Evolutionary conservation across 2,888 invertebrate genomes (phyloP).

Genomic region (Allygus modestus): DNA sequence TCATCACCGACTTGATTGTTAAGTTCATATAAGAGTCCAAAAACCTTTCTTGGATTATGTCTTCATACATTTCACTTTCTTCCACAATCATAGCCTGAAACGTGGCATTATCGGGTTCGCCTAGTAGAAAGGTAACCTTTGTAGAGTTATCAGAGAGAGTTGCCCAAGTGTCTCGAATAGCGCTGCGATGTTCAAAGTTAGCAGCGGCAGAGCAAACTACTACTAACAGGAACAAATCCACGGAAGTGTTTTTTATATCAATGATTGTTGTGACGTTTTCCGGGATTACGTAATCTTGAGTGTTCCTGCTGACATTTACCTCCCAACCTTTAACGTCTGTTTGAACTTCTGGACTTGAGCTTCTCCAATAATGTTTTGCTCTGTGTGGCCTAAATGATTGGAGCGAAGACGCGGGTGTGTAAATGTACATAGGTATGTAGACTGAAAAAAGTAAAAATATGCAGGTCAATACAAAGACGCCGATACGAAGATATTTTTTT

Average conservation of each 20-base stretch:
- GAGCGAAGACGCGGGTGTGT: too few relatives aligned
- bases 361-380: too few relatives aligned
- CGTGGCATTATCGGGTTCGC: conserved; percentile 79
- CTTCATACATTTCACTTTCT: conserved; percentile 83
- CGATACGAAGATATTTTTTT: too few relatives aligned
- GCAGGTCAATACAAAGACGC: too few relatives aligned
- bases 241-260: conserved; percentile 71
- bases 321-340: conserved; percentile 89
- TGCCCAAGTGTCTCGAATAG: conserved; percentile 87
- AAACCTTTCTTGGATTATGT: conserved; percentile 90
- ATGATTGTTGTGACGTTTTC: conserved; percentile 83
- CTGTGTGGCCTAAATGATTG: too few relatives aligned
- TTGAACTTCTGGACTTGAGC: too few relatives aligned
- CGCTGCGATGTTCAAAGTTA: conserved; percentile 81
- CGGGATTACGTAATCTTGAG: conserved; percentile 84
- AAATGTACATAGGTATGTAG: too few relatives aligned
- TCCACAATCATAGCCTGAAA: conserved; percentile 80
- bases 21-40: conserved; percentile 92
- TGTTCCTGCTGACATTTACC: conserved; percentile 84
- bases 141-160: conserved; percentile 70
- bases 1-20: conserved; percentile 90
- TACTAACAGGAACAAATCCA: conserved; percentile 80
- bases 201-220: conserved; percentile 86
- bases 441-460: too few relatives aligned
- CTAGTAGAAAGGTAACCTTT: conserved; percentile 79